A percentile compares a stretch with the other conserved stretches of the same genome.
phyloP scores from a whole-genome alignment of 2,888 invertebrate genomes.

The Zeuzera pyrina region DNA sequence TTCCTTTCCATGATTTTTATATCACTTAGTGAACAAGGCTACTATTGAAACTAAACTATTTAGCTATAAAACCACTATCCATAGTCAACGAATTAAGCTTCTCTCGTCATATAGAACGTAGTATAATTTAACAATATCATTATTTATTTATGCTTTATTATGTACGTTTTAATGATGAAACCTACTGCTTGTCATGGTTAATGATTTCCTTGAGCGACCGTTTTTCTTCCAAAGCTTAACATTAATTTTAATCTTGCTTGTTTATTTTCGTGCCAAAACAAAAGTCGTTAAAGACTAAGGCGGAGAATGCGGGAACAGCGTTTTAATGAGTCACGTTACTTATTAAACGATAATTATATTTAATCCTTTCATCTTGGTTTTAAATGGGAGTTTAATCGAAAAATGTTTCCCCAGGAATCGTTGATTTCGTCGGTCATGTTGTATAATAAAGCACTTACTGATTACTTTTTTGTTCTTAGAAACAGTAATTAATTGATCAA shows the following conservation, averaged over 20 bases:
- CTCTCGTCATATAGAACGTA: too few species aligned
- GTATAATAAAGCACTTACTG: not conserved
- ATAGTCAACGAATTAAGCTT: too few species aligned
- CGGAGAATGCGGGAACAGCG: constrained; percentile 11
- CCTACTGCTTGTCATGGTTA: too few species aligned
- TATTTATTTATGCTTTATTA: too few species aligned
- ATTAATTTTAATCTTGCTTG: constrained; percentile 4
- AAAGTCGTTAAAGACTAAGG: constrained; percentile 2
- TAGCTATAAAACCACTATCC: too few species aligned
- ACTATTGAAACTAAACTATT: too few species aligned
- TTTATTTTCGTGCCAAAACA: not conserved
- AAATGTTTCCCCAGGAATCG: not conserved
- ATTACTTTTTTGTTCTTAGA: constrained; percentile 3
- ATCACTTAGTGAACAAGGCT: too few species aligned
- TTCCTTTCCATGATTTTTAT: too few species aligned
- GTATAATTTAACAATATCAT: too few species aligned
- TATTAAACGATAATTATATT: constrained; percentile 12
- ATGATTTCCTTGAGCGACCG: constrained; percentile 22
- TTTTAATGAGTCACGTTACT: constrained; percentile 13
- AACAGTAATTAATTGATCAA: constrained; percentile 17
- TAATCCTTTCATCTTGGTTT: constrained; percentile 4
- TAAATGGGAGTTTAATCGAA: not conserved
- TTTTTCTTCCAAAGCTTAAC: constrained; percentile 15
- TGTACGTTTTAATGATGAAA: too few species aligned
- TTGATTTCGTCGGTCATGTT: too few species aligned